Base-by-base conservation (phyloP, 2,797 vertebrate species). In the Lacerta bilineata region DNA sequence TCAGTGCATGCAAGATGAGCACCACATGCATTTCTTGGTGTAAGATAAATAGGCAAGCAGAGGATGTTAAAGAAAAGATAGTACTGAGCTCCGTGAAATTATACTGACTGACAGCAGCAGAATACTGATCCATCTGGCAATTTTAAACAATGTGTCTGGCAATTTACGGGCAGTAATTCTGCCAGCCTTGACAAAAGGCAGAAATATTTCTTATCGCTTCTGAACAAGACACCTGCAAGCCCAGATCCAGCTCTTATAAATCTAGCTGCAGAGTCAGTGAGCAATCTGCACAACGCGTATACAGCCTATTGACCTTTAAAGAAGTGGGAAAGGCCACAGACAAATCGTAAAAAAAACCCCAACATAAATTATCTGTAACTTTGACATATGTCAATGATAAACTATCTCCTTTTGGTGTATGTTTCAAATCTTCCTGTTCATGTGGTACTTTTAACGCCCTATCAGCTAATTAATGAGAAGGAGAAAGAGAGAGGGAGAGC, bases 121-220 rank as follows among this genome's bases (percentile, higher is more conserved):
- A 95, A 75, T 59, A 55, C 3, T 3, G 61, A 93, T 93, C 83
- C 71, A 84, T 93, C 91, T 95, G 93, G 89, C 92, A 95, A 94
- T 68, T 94, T 93, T 93, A 95, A 93, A 92, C 76, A 92, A 64
- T 66, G 20, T 88, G 94, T 91, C 89, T 93, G 87, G 87, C 61
- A 95, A 89, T 83, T 92, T 93, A 75, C 75, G 64, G 36, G 76
- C 83, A 94, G 84, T 93, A 93, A 90, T 33, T 94, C 80, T 86
- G 86, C n/a, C 80, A 91, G 27, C 88, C 69, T 85, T 94, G 83
- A 94, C 81, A 95, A 94, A 95, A 83, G 66, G 81, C 69, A 83
- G 66, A 91, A 92, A 93, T 95, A 91, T 91, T 91, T 93, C 77
- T 87, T 90, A 83, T 80, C 90, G 86, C 74, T 91, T 91, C 85